phyloP scores from a whole-genome alignment of 1,140 invertebrate species.

The Mycetomoellerius zeteki region DNA sequence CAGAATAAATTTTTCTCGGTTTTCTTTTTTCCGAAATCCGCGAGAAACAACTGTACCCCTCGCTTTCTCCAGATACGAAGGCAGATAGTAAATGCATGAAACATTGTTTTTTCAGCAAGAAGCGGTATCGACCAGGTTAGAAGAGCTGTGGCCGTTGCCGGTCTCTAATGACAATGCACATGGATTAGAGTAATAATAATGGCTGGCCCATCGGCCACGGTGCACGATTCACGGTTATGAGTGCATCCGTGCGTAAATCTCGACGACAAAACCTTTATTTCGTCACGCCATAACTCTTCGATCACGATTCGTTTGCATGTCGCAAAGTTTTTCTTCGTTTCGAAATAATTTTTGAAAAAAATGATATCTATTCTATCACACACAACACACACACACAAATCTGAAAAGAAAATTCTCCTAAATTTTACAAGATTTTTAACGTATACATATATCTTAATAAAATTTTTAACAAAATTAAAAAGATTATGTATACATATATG shows the following conservation, averaged over 20 bases:
- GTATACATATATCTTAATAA: not conserved
- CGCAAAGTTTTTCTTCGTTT: slow-evolving; percentile 1
- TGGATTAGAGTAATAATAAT: slow-evolving; percentile 82
- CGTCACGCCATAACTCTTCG: slow-evolving; percentile 47
- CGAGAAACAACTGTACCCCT: not conserved
- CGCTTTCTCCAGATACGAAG: slow-evolving; percentile 30
- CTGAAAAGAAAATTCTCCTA: not conserved
- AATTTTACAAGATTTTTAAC: not conserved
- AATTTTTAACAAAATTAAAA: slow-evolving; percentile 8
- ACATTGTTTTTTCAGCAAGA: slow-evolving; percentile 22
- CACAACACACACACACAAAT: too few relatives aligned
- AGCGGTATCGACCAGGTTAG: slow-evolving; percentile 54
- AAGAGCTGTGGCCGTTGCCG: slow-evolving; percentile 68
- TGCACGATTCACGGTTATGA: slow-evolving; percentile 79
- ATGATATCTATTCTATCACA: not conserved
- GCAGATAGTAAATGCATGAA: slow-evolving; percentile 50
- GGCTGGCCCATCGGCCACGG: slow-evolving; percentile 73
- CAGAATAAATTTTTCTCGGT: not conserved
- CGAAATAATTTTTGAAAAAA: not conserved
- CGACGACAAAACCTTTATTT: slow-evolving; percentile 58
- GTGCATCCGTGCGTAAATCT: slow-evolving; percentile 85
- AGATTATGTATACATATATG: not conserved
- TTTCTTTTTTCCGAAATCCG: not conserved
- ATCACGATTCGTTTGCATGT: slow-evolving; percentile 13
- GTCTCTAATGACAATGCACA: slow-evolving; percentile 84